Percentiles rank a stretch among this genome's conserved stretches.
Conservation (phyloP, 2,797 vertebrate species). For the Peromyscus melanophrys region DNA sequence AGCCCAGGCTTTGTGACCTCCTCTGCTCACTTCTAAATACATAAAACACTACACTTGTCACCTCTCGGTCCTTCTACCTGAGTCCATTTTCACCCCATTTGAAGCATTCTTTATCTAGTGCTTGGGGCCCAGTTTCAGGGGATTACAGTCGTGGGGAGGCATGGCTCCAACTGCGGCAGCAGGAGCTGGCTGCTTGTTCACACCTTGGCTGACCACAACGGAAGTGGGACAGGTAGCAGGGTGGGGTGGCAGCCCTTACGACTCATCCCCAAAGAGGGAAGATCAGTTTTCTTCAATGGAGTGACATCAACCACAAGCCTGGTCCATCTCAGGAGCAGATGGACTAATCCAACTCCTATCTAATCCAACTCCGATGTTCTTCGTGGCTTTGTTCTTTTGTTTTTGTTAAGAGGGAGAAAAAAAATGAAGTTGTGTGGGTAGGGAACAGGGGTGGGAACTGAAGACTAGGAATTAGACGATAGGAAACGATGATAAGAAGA, state of each 20-base stretch:
- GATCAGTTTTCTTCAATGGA: too few species aligned
- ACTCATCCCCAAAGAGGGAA: neutral
- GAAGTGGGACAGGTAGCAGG: too few species aligned
- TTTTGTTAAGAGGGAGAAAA: neutral
- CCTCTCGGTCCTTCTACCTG: neutral
- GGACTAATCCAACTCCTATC: neutral
- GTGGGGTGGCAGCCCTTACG: neutral
- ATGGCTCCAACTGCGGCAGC: neutral
- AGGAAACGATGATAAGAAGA: neutral
- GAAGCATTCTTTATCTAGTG: neutral
- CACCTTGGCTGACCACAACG: neutral
- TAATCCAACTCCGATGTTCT: neutral
- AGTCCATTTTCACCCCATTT: neutral
- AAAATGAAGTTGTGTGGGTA: neutral
- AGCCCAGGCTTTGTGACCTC: neutral
- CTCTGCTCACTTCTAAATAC: neutral
- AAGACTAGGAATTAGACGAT: neutral
- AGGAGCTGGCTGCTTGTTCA: neutral
- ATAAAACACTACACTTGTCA: neutral
- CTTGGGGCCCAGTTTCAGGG: neutral
- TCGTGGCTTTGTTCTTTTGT: neutral
- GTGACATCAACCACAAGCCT: neutral
- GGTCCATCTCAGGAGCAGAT: neutral
- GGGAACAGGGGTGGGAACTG: neutral
- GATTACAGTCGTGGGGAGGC: neutral